phyloP scores from a whole-genome alignment of 2,888 invertebrate species.

The Platynereis dumerilii region DNA sequence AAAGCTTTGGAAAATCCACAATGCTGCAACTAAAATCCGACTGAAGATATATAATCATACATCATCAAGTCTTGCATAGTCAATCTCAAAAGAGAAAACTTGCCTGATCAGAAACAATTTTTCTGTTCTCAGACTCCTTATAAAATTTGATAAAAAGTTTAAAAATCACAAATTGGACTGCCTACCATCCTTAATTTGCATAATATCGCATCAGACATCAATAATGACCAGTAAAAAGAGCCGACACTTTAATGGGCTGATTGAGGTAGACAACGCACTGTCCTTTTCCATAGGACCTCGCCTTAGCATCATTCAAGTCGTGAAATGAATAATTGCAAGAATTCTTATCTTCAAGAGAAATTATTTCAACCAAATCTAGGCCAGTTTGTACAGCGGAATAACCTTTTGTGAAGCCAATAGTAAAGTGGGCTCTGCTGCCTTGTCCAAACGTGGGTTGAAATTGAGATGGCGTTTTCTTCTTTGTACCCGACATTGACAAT shows the following conservation, averaged over 20 bases:
- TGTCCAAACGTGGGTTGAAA: constrained; percentile 7
- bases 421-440: constrained; percentile 33
- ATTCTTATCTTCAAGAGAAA: constrained; percentile 8
- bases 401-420: constrained; percentile 22
- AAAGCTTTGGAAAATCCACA: no score
- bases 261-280: constrained; percentile 24
- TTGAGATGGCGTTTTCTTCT: neutral
- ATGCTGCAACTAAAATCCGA: no score
- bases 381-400: constrained; percentile 30
- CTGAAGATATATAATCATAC: no score
- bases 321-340: neutral
- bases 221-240: constrained; percentile 21
- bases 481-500: neutral
- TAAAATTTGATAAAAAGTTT: no score
- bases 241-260: constrained; percentile 11
- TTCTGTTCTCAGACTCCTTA: no score
- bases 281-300: constrained; percentile 22
- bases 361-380: constrained; percentile 24
- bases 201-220: no score
- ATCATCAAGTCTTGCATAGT: no score
- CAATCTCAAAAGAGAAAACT: no score
- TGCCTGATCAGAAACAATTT: no score
- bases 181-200: no score
- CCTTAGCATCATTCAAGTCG: neutral
- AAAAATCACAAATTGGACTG: no score